Percentiles rank a stretch among this genome's conserved stretches.
These are phyloP conservation scores for Actinostola sp. DNA, from an alignment of 92 coral and sea anemone genomes.

Conservation along the genomic window DNA sequence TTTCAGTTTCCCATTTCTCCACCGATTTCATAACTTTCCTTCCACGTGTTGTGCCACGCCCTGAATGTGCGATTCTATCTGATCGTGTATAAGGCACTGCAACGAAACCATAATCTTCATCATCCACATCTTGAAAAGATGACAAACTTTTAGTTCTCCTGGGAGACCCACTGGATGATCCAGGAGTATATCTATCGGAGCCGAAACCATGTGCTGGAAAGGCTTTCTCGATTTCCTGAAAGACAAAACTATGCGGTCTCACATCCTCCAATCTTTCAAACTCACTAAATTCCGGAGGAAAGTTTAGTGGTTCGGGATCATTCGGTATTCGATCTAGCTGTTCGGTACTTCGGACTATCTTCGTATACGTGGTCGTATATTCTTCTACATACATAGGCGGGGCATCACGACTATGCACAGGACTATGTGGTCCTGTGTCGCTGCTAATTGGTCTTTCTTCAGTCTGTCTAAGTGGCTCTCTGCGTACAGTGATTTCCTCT, in stretches of 20 bases:
- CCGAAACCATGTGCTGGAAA: slow-evolving; percentile 2
- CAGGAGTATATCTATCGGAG: slow-evolving; percentile 4
- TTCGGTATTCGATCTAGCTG: slow-evolving; percentile 19
- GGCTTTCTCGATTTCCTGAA: slow-evolving; percentile 10
- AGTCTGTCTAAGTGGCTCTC: neutral
- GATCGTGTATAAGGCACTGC: slow-evolving; percentile 20
- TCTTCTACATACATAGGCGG: slow-evolving; percentile 15
- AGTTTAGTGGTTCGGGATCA: neutral
- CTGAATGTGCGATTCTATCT: slow-evolving; percentile 4
- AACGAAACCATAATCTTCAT: slow-evolving; percentile 31
- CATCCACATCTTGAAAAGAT: slow-evolving; percentile 30
- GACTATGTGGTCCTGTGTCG: slow-evolving; percentile 12
- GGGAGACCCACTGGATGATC: slow-evolving; percentile 8
- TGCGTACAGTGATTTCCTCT: neutral
- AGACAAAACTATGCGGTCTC: slow-evolving; percentile 16
- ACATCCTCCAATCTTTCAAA: slow-evolving; percentile 14
- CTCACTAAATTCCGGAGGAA: slow-evolving; percentile 14
- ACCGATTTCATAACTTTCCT: slow-evolving; percentile 15
- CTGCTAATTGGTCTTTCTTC: slow-evolving; percentile 8
- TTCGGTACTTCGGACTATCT: slow-evolving; percentile 29
- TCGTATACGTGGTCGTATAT: slow-evolving; percentile 33
- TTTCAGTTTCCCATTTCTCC: slow-evolving; percentile 34
- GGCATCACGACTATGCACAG: slow-evolving; percentile 13
- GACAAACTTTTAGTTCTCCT: slow-evolving; percentile 36
- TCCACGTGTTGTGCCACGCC: slow-evolving; percentile 7